Base-by-base conservation (phyloP, 2,888 invertebrate genomes). In the Microchrysa polita region DNA sequence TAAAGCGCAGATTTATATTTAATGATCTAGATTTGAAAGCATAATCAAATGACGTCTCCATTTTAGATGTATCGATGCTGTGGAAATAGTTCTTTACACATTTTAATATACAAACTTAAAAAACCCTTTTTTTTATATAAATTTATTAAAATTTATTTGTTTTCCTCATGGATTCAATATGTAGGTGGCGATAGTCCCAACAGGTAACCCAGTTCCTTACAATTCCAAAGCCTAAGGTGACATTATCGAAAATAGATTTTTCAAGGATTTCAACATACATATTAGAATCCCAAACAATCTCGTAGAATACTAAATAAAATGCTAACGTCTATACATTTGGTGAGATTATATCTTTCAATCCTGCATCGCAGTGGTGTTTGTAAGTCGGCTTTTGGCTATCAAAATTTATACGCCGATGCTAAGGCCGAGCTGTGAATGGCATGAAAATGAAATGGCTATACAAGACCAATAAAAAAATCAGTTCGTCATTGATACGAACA, bases 401-500 rank as follows among this genome's bases (percentile, higher is more conserved):
- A 48, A 48, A 48, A 48, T 48, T 48, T 48, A 48, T 48, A 48
- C 12, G 12, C 48, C 12, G 14, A 12, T n/a, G n/a, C n/a, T n/a
- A n/a, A 10, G 12, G 12, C 27, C 7, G 27, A 34, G 27, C 27
- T 34, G 48, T 12, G 48, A 48, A n/a, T 48, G 12, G 48, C 48
- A 48, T 48, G 48, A 48, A 48, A 48, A 48, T 48, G 10, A 48
- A 48, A 10, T 48, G 27, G 14, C 2, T n/a, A n/a, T n/a, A n/a
- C n/a, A 48, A 48, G 5, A 48, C 10, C 48, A 48, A 48, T 48
- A 48, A 48, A 34, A 48, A 48, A 48, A 48, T n/a, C 48, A 48
- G 16, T 48, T 48, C 48, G 12, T n/a, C 12, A n/a, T 34, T 12
- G 48, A n/a, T 48, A 12, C 5, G 2, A 10, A 12, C 48, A 48